phyloP scores from a whole-genome alignment of 2,888 invertebrate genomes.

The Aricia artaxerxes region DNA sequence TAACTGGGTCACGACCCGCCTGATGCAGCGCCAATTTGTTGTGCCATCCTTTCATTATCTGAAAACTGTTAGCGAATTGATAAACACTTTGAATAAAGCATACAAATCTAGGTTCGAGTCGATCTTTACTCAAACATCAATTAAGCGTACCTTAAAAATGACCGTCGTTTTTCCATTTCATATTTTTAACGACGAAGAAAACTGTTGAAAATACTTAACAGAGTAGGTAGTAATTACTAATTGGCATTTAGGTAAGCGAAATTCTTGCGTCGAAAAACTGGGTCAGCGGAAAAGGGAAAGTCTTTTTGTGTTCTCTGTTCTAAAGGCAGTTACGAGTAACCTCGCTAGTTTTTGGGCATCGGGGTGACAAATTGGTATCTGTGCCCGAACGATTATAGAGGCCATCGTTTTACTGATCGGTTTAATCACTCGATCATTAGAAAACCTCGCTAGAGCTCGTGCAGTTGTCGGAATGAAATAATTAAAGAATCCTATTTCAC shows the following conservation, averaged over 20 bases:
- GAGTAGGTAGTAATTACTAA: not conserved
- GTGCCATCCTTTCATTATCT: constrained; percentile 1
- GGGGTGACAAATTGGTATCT: constrained; percentile 4
- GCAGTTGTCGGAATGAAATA: no score
- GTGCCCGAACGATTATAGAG: not conserved
- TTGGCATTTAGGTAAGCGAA: constrained; percentile 1
- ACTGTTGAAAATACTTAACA: not conserved
- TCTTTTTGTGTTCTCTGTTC: not conserved
- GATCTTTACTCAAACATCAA: not conserved
- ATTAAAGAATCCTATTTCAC: not conserved
- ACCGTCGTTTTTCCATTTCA: not conserved
- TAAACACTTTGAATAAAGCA: not conserved
- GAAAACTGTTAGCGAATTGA: constrained; percentile 2
- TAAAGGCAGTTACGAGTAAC: not conserved
- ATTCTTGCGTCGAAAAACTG: constrained; percentile 9
- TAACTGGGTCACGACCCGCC: constrained; percentile 18
- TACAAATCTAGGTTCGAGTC: not conserved
- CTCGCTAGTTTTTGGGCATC: constrained; percentile 1
- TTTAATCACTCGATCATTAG: not conserved
- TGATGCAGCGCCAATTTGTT: not conserved
- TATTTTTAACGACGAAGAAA: not conserved
- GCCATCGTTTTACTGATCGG: no score
- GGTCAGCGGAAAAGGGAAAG: constrained; percentile 9
- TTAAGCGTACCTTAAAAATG: not conserved
- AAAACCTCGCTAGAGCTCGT: no score